Evolutionary conservation across 2,888 invertebrate genomes (phyloP), one percentile per base, ranked within the genome.

Genomic region (Cantharis lateralis): DNA sequence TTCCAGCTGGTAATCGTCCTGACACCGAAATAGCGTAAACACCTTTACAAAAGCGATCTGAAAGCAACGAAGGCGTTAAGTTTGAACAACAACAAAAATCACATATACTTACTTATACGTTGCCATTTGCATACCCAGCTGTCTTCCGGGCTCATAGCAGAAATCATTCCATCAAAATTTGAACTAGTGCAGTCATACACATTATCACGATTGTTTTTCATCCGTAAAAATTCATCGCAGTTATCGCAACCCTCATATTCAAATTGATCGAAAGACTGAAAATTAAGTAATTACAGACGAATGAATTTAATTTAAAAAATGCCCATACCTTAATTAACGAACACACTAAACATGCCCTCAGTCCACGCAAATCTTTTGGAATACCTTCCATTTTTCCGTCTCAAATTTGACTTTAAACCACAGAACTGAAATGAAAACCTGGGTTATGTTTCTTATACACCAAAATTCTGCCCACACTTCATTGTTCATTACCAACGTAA

Each of bases 51-150:
- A 97, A 97, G 10, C 96, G 93, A 89, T 95, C 98, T 98, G 90
- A 82, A 91, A 89, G 10, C 81, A 79, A 80, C 78, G 68, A 24
- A 62, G 15, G 13, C 5, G 15, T 68, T 11, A 61, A 10, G 10
- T 72, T 13, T 16, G 28, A 72, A 74, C 11, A 72, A 74, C 78
- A 62, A 32, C n/a, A n/a, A 9, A 32, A 15, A 62, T 13, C 10
- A 72, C 63, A 48, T 70, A 48, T 70, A 91, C 93, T 92, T 91
- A 97, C 98, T 96, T 86, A 98, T 95, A 88, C 97, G 91, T 88
- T 99, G 99, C 99, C 99, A 99, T 88, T 98, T 99, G 84, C 96
- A 96, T 1, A 99, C 99, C 99, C 99, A 99, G 85, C 98, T 98
- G 84, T 99, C 99, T 87, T 97, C 97, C 2, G 98, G 98, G 83